Evolutionary conservation across 2,113 vertebrate genomes (phyloP), one percentile per base, ranked within the genome.

Genomic region (Heterotis niloticus): DNA sequence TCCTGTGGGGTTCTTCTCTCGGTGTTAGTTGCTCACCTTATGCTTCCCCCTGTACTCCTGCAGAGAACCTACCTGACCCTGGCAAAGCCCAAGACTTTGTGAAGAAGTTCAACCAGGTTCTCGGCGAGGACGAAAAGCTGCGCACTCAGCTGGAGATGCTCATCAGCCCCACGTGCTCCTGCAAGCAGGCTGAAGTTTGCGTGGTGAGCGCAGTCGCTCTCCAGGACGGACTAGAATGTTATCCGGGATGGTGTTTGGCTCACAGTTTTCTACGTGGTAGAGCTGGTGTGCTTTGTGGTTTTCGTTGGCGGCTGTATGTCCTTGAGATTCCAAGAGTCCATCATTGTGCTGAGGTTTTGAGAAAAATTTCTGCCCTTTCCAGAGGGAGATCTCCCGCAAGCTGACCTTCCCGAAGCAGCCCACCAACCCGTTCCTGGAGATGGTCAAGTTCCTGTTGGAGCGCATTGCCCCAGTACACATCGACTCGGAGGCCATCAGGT

Each of bases 11-110:
- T 4, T 62, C 20, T 14, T n/a, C 52, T 73, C n/a, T 1, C 51
- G 0, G 52, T 0, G 52, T 23, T 18, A 56, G 4, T 20, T 54
- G 1, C 9, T 59, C 51, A 68, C 52, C 13, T 5, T 4, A 1
- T n/a, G 64, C 17, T 57, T 68, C 65, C 34, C 5, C 5, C 34
- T n/a, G 14, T 44, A 9, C 56, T 12, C 28, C n/a, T 69, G 14
- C 87, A 99, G 98, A 99, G 90, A 98, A 99, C 86, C 92, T 99
- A 64, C 97, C 96, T 72, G 98, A 99, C 79, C 96, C 96, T 79
- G 97, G 98, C 67, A 99, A 99, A 89, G 97, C 98, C 83, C 98
- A 99, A 90, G 96, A 99, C 92, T 99, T 99, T 90, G 96, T 99
- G 92, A 98, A 99, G 89, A 99, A 95, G 85, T 99, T 99, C 86